phyloP scores from a whole-genome alignment of 1,140 invertebrate genomes.

The Schmidtea mediterranea region DNA sequence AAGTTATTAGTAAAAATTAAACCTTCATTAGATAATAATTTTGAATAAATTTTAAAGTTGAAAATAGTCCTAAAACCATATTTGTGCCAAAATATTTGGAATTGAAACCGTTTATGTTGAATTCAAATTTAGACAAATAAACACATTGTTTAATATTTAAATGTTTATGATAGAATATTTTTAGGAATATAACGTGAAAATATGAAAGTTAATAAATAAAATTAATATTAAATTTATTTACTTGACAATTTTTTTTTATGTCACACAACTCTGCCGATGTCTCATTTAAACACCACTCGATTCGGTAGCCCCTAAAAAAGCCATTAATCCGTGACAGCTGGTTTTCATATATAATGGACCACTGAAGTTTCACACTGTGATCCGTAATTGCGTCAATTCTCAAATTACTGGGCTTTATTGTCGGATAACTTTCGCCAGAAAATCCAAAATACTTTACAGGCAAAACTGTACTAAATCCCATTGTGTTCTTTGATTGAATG shows the following conservation, averaged over 20 bases:
- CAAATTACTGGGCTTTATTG: not conserved
- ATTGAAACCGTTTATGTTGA: no score
- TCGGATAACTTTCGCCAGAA: conserved; percentile 53
- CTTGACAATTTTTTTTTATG: conserved; percentile 3
- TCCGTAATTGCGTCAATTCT: not conserved
- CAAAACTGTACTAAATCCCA: conserved; percentile 53
- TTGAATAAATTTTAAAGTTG: no score
- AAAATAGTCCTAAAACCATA: no score
- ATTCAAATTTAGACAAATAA: no score
- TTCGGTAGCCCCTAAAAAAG: not conserved
- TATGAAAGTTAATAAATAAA: no score
- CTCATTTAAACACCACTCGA: conserved; percentile 1
- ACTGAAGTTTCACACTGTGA: not conserved
- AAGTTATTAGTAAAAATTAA: no score
- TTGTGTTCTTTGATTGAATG: conserved; percentile 50
- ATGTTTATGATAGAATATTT: no score
- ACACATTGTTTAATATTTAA: no score
- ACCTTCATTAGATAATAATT: no score
- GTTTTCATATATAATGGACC: not conserved
- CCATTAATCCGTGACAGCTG: not conserved
- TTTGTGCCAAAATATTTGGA: no score
- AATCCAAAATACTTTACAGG: conserved; percentile 48
- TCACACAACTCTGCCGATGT: conserved; percentile 3
- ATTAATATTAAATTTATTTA: not conserved
- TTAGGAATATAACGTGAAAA: no score